Evolutionary conservation across 2,113 vertebrate genomes (phyloP).

Genomic region (Zosterops japonicus): DNA sequence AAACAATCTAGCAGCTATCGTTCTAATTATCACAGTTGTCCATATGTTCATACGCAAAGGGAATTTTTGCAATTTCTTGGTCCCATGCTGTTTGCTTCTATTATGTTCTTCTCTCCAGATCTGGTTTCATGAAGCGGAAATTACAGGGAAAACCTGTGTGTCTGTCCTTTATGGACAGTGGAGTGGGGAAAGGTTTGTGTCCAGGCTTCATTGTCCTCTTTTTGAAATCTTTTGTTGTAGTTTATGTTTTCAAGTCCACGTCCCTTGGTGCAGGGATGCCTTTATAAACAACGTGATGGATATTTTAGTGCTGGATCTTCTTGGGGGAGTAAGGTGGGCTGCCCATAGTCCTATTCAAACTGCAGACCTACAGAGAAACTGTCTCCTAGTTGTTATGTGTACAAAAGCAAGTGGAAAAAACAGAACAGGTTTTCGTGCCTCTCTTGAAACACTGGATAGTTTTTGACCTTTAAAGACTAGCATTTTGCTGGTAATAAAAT

Average conservation of each 20-base stretch:
- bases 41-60: conserved; percentile 71
- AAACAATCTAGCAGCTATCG: conserved; percentile 61
- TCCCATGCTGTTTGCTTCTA: conserved; percentile 54
- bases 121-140: conserved; percentile 30
- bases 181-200: neutral
- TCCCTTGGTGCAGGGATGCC: neutral
- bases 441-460: conserved; percentile 17
- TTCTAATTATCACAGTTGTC: conserved; percentile 74
- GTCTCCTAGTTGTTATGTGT: neutral
- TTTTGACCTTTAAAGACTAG: conserved; percentile 61
- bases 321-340: neutral
- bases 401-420: conserved; percentile 25
- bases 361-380: neutral
- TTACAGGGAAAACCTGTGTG: conserved; percentile 12
- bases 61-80: conserved; percentile 55
- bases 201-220: neutral
- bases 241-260: neutral
- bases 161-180: conserved; percentile 31
- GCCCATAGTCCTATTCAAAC: neutral
- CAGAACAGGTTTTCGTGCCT: conserved; percentile 32
- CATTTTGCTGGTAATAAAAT: conserved; percentile 57
- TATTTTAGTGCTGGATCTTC: neutral
- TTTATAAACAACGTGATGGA: neutral
- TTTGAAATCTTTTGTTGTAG: neutral
- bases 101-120: conserved; percentile 7